Conservation (phyloP, 2,113 vertebrate species). For the Tretioscincus oriximinensis region DNA sequence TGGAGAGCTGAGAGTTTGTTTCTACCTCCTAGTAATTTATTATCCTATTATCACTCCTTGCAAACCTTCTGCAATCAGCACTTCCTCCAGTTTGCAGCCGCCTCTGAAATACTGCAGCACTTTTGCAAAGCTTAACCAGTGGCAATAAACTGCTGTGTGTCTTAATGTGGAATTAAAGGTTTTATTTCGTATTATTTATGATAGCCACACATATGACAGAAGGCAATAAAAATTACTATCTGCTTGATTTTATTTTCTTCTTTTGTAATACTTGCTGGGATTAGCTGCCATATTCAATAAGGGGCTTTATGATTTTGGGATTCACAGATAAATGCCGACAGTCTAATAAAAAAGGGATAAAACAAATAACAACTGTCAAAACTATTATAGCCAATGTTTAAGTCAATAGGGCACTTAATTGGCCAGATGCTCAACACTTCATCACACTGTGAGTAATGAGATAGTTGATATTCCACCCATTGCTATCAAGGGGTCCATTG, state of each 20-base stretch:
- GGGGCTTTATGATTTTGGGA: background rate
- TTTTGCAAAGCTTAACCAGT: conserved; percentile 33
- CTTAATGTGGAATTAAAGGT: conserved; percentile 45
- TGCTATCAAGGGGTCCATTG: background rate
- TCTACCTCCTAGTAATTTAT: conserved; percentile 70
- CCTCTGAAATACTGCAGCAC: conserved; percentile 60
- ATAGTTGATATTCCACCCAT: background rate
- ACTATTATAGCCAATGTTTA: conserved; percentile 32
- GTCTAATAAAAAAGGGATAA: conserved; percentile 36
- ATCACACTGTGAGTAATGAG: conserved; percentile 5
- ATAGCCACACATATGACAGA: conserved; percentile 27
- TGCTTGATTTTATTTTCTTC: conserved; percentile 24
- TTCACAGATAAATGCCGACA: conserved; percentile 4
- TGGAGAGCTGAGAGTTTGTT: conserved; percentile 26
- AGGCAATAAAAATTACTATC: conserved; percentile 39
- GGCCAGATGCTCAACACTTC: background rate
- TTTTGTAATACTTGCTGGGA: conserved; percentile 26
- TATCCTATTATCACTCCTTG: conserved; percentile 73
- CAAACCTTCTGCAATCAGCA: conserved; percentile 69
- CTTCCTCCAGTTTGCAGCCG: conserved; percentile 47
- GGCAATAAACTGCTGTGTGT: conserved; percentile 34
- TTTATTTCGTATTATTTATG: conserved; percentile 53
- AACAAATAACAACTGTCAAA: background rate
- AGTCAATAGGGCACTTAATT: conserved; percentile 19
- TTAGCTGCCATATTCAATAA: conserved; percentile 34